These are phyloP conservation scores for Drosophila fungiperda DNA, from an alignment of 2,888 invertebrate species.

Conservation along the genomic window DNA sequence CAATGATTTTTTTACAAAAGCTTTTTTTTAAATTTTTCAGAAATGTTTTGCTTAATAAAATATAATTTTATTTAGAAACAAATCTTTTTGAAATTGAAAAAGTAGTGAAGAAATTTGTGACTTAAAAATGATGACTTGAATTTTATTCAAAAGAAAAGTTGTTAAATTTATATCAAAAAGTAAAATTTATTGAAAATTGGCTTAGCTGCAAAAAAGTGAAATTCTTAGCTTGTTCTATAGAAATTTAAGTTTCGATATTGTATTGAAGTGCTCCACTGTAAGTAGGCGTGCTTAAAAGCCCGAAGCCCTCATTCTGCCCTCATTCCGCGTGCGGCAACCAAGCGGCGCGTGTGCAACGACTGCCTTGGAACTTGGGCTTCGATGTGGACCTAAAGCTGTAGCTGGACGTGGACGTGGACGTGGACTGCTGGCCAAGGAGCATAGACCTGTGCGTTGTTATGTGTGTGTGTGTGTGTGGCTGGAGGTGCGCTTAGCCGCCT, in stretches of 20 bases:
- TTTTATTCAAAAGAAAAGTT: neutral
- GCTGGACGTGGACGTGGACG: neutral
- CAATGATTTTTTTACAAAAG: neutral
- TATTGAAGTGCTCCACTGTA: constrained; percentile 44
- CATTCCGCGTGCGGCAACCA: constrained; percentile 43
- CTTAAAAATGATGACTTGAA: neutral
- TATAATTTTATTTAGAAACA: neutral
- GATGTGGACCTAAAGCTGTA: constrained; percentile 2
- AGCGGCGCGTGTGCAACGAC: constrained; percentile 56
- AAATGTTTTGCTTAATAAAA: neutral
- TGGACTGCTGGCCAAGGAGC: constrained; percentile 27
- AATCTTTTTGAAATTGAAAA: neutral
- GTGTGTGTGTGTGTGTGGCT: constrained; percentile 8
- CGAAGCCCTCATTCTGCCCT: constrained; percentile 43
- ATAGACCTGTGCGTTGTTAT: constrained; percentile 33
- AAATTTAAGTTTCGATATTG: rapidly evolving
- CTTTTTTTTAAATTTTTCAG: neutral
- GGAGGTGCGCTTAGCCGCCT: constrained; percentile 8
- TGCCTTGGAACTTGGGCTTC: constrained; percentile 18
- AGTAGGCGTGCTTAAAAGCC: constrained; percentile 3
- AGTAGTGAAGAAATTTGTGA: neutral
- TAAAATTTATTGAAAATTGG: neutral
- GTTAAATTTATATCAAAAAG: neutral
- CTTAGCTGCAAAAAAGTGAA: neutral
- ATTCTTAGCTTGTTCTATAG: neutral